These are phyloP conservation scores for Prenolepis imparis DNA, from an alignment of 2,888 invertebrate species.

Conservation along the genomic window DNA sequence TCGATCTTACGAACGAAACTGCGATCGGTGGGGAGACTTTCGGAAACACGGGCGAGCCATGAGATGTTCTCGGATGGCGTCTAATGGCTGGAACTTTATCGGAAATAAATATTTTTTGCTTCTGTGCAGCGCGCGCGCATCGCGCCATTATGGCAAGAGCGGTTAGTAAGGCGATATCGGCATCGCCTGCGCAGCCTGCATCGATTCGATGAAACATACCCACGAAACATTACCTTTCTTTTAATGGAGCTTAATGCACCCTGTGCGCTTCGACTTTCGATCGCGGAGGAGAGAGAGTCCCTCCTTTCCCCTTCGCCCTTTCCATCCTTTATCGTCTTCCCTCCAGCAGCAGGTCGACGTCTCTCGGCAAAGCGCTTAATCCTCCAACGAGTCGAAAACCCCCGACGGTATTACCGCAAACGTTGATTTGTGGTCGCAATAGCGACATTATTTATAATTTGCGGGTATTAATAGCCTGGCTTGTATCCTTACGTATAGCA, in stretches of 20 bases:
- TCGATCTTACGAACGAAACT: slow-evolving; percentile 52
- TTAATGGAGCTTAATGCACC: slow-evolving; percentile 65
- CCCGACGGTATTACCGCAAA: slow-evolving; percentile 80
- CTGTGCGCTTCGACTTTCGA: slow-evolving; percentile 70
- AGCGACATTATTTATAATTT: slow-evolving; percentile 82
- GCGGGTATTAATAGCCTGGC: slow-evolving; percentile 77
- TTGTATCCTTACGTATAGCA: slow-evolving; percentile 27
- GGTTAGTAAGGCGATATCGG: slow-evolving; percentile 55
- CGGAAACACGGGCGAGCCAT: slow-evolving; percentile 26
- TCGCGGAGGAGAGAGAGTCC: slow-evolving; percentile 52
- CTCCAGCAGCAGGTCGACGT: slow-evolving; percentile 61
- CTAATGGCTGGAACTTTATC: slow-evolving; percentile 50
- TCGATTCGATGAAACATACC: slow-evolving; percentile 54
- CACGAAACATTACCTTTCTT: slow-evolving; percentile 55
- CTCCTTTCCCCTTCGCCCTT: slow-evolving; percentile 27
- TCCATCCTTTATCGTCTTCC: slow-evolving; percentile 52
- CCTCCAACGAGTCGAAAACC: slow-evolving; percentile 73
- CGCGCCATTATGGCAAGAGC: slow-evolving; percentile 29
- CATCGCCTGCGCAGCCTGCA: slow-evolving; percentile 26
- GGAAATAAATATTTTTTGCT: slow-evolving; percentile 54
- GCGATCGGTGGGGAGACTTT: slow-evolving; percentile 18
- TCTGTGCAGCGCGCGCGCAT: neutral
- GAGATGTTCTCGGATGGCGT: slow-evolving; percentile 26
- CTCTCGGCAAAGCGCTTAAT: slow-evolving; percentile 77
- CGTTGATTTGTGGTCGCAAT: slow-evolving; percentile 80